Evolutionary conservation across 2,888 invertebrate genomes (phyloP).

Genomic region (Apodemia duryi): DNA sequence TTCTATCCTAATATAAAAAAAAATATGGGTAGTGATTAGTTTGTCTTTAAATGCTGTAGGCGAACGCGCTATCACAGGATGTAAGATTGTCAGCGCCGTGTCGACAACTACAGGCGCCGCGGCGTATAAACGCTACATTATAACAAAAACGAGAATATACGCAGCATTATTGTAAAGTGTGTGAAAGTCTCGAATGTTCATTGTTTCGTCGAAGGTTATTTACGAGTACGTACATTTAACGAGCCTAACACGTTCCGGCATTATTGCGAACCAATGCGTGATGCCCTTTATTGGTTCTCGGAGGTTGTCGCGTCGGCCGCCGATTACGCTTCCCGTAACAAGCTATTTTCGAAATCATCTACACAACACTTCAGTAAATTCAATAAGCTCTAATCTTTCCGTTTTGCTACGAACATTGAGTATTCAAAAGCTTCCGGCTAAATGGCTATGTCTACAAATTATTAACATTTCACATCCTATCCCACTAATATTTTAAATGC

Average conservation of each 20-base stretch:
- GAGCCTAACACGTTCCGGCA: slow-evolving; percentile 56
- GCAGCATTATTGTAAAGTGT: not conserved
- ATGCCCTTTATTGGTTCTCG: slow-evolving; percentile 71
- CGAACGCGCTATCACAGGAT: too few species aligned
- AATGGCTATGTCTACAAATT: not conserved
- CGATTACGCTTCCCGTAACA: slow-evolving; percentile 63
- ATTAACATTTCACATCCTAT: too few species aligned
- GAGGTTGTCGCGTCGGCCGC: slow-evolving; percentile 67
- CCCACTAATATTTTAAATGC: too few species aligned
- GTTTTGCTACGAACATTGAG: not conserved
- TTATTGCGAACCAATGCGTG: slow-evolving; percentile 52
- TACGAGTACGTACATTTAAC: slow-evolving; percentile 66
- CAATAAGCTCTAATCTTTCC: slow-evolving; percentile 1
- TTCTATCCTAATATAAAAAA: too few species aligned
- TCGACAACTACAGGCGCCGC: not conserved
- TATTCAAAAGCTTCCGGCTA: not conserved
- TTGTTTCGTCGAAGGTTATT: slow-evolving; percentile 68
- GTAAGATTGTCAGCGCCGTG: not conserved
- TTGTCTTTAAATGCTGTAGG: too few species aligned
- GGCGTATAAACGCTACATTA: not conserved
- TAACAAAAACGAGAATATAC: not conserved
- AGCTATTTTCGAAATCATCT: slow-evolving; percentile 57
- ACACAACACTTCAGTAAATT: not conserved
- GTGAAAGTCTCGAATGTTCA: slow-evolving; percentile 31
- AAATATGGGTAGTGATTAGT: too few species aligned